Percentiles rank a stretch among this genome's conserved stretches.
phyloP scores from a whole-genome alignment of 2,888 invertebrate species.

The Volucella inanis region DNA sequence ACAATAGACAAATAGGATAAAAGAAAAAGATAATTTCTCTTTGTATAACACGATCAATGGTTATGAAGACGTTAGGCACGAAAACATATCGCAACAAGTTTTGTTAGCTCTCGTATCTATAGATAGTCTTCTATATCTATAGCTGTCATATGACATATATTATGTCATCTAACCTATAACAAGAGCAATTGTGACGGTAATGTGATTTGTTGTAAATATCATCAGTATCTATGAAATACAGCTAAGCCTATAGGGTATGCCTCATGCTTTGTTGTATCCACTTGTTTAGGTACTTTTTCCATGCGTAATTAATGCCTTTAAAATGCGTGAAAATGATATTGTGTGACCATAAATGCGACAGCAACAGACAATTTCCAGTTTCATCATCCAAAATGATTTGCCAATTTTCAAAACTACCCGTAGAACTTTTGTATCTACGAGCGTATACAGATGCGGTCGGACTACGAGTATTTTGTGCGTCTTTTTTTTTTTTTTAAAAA shows the following conservation, averaged over 20 bases:
- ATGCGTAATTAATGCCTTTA: slow-evolving; percentile 67
- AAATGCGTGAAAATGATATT: slow-evolving; percentile 72
- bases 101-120: slow-evolving; percentile 28
- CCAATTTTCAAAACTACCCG: slow-evolving; percentile 37
- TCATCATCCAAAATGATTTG: slow-evolving; percentile 52
- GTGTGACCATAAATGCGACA: slow-evolving; percentile 58
- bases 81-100: slow-evolving; percentile 54
- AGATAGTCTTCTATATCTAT: too few species aligned
- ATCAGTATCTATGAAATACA: neutral
- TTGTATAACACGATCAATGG: slow-evolving; percentile 42
- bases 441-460: neutral
- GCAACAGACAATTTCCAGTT: slow-evolving; percentile 17
- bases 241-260: slow-evolving; percentile 4
- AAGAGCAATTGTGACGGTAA: slow-evolving; percentile 53
- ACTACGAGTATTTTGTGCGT: too few species aligned
- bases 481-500: neutral
- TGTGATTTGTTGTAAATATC: slow-evolving; percentile 42
- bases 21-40: slow-evolving; percentile 3
- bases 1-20: slow-evolving; percentile 16
- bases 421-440: too few species aligned
- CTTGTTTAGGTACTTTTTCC: slow-evolving; percentile 11
- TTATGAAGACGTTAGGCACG: slow-evolving; percentile 50
- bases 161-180: slow-evolving; percentile 1
- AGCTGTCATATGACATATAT: too few species aligned
- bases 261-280: neutral